A percentile compares a stretch with the other conserved stretches of the same genome.
These are phyloP conservation scores for Gordius sp. DNA, from an alignment of 2,888 invertebrate species.

Conservation along the genomic window DNA sequence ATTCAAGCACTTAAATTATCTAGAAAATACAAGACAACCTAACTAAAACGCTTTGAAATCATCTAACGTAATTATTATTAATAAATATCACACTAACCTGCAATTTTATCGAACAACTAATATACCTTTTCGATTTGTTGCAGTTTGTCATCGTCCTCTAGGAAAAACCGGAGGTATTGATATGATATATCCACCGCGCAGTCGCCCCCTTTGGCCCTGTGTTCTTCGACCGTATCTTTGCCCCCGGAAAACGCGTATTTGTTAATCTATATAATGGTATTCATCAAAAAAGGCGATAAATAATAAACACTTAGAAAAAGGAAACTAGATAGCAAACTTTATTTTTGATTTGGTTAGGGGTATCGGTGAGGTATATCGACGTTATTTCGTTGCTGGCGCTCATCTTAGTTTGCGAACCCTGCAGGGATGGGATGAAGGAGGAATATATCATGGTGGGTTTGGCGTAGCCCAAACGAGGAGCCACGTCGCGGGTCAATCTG, in stretches of 20 bases:
- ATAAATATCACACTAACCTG: neutral
- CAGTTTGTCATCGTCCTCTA: slow-evolving; percentile 64
- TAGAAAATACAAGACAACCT: neutral
- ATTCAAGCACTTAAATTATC: neutral
- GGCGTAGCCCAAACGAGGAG: slow-evolving; percentile 54
- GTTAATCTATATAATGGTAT: slow-evolving; percentile 47
- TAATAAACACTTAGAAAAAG: neutral
- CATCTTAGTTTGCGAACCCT: slow-evolving; percentile 94
- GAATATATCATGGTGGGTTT: slow-evolving; percentile 67
- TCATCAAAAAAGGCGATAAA: neutral
- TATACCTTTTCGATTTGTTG: slow-evolving; percentile 41
- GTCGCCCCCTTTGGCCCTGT: slow-evolving; percentile 58
- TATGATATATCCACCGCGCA: slow-evolving; percentile 78
- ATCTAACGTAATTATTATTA: neutral
- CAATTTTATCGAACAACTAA: no score
- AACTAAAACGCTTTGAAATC: neutral
- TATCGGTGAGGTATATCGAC: slow-evolving; percentile 77
- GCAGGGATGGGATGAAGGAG: slow-evolving; percentile 66
- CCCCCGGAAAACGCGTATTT: slow-evolving; percentile 97
- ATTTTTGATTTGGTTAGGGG: slow-evolving; percentile 72
- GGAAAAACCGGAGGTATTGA: slow-evolving; percentile 72
- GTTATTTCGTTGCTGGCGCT: slow-evolving; percentile 76
- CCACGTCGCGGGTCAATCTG: slow-evolving; percentile 91
- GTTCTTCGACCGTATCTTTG: slow-evolving; percentile 67
- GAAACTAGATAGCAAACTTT: slow-evolving; percentile 38